A percentile compares a stretch with the other conserved stretches of the same genome.
phyloP scores from a whole-genome alignment of 1,140 invertebrate genomes.

The Diorhabda sublineata region DNA sequence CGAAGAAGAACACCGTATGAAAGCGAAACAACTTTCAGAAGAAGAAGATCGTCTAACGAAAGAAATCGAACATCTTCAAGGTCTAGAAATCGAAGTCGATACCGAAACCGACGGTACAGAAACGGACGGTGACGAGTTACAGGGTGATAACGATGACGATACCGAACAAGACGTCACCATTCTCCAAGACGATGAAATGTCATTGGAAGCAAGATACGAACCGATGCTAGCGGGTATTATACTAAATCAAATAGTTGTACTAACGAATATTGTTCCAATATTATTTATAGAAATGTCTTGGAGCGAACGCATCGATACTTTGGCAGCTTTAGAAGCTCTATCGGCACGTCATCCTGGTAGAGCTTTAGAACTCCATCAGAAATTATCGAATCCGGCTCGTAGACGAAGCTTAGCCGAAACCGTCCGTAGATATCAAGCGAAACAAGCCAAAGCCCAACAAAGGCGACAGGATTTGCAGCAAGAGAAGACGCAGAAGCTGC shows the following conservation, averaged over 20 bases:
- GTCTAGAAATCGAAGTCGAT: conserved; percentile 75
- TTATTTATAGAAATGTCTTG: conserved; percentile 58
- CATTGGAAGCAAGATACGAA: conserved; percentile 62
- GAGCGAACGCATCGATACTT: conserved; percentile 71
- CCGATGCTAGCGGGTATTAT: conserved; percentile 59
- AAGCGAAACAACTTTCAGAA: conserved; percentile 60
- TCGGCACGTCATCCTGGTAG: conserved; percentile 83
- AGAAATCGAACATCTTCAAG: conserved; percentile 75
- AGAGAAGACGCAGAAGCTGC: conserved; percentile 80
- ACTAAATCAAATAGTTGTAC: neutral
- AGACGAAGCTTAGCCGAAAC: conserved; percentile 78
- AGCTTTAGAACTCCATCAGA: conserved; percentile 87
- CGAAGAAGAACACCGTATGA: conserved; percentile 45
- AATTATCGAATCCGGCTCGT: conserved; percentile 84
- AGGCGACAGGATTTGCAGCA: conserved; percentile 75
- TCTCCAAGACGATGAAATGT: conserved; percentile 40
- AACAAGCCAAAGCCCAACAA: conserved; percentile 78
- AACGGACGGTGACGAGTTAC: conserved; percentile 62
- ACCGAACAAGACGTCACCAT: conserved; percentile 15
- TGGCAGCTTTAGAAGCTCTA: conserved; percentile 70
- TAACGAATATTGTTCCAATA: conserved; percentile 11
- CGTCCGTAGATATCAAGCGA: conserved; percentile 74
- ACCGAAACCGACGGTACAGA: conserved; percentile 76
- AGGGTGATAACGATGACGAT: conserved; percentile 50
- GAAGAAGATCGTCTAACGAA: conserved; percentile 77